Evolutionary conservation across 92 coral and sea anemone species (phyloP), one percentile per base, ranked within the genome.

Genomic region (Siderastrea siderea): DNA sequence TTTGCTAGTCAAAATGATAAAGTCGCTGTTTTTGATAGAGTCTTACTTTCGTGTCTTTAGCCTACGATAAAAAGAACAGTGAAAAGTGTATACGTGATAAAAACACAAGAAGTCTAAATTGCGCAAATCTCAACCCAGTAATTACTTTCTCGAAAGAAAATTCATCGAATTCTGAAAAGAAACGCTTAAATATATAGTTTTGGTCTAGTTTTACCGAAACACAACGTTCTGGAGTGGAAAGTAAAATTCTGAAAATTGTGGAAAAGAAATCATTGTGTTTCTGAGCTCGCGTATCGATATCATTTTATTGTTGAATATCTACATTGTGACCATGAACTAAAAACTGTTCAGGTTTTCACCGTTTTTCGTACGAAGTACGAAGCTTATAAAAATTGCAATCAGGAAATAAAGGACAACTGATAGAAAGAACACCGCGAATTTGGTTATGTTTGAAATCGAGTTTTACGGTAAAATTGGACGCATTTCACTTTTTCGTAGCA

Each of bases 1-100:
- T 81, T 60, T 53, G 9, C 71, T 38, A 55, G 14, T 44, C 17
- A 69, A 80, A 14, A 66, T 7, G 84, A 65, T 65, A 69, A 80
- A 38, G 50, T 54, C 26, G 4, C 63, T 26, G 47, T 63, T 46
- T 59, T 60, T 16, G 19, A 12, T 15, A 2, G 1, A 26, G 43
- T 0, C 15, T 49, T 55, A 9, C 68, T 53, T 14, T 51, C n/a
- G 17, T 66, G 38, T 65, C 7, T 38, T 49, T 6, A 14, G 2
- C 75, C 15, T 12, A 50, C 53, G 75, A 19, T 70, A 26, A n/a
- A 82, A 14, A 45, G 47, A 69, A 46, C 49, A 10, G 38, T 26
- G 38, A 38, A 26, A 44, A 10, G 10, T 17, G 50, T 16, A 76
- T 6, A 43, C 14, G 3, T 0, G 38, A 26, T 26, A 26, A 26